Percentiles rank a stretch among this genome's conserved stretches.
These are phyloP conservation scores for Catostomus latipinnis DNA, from an alignment of 2,797 vertebrate genomes.

Conservation along the genomic window DNA sequence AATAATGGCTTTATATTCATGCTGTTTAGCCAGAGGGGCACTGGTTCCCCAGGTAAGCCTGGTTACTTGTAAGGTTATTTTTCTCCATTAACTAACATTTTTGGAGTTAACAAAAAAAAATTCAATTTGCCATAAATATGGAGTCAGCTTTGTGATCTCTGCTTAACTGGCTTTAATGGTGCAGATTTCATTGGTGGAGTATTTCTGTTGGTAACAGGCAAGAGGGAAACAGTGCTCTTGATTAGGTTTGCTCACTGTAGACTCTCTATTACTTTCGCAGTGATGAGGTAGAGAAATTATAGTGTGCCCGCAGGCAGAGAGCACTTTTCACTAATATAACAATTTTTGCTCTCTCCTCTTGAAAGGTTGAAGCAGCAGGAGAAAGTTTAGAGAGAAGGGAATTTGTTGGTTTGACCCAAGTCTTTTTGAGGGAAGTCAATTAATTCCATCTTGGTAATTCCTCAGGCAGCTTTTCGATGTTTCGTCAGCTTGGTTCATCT, in stretches of 20 bases:
- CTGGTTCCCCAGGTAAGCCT: too few relatives aligned
- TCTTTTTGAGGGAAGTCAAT: too few relatives aligned
- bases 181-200: slow-evolving; percentile 10
- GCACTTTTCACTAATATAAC: neutral
- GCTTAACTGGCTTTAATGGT: slow-evolving; percentile 19
- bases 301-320: neutral
- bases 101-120: too few relatives aligned
- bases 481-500: too few relatives aligned
- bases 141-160: neutral
- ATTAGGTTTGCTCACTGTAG: slow-evolving; percentile 27
- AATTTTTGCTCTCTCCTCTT: neutral
- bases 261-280: slow-evolving; percentile 13
- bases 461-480: too few relatives aligned
- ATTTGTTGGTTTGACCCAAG: too few relatives aligned
- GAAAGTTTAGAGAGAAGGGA: too few relatives aligned
- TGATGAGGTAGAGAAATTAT: neutral
- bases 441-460: too few relatives aligned
- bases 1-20: too few relatives aligned
- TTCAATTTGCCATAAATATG: neutral
- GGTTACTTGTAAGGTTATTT: too few relatives aligned
- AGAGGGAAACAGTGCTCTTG: neutral
- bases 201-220: slow-evolving; percentile 18
- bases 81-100: too few relatives aligned
- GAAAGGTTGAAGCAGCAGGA: neutral
- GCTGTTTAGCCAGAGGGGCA: too few relatives aligned